Evolutionary conservation across 2,888 invertebrate species (phyloP).

Genomic region (Drosophila ochracea): DNA sequence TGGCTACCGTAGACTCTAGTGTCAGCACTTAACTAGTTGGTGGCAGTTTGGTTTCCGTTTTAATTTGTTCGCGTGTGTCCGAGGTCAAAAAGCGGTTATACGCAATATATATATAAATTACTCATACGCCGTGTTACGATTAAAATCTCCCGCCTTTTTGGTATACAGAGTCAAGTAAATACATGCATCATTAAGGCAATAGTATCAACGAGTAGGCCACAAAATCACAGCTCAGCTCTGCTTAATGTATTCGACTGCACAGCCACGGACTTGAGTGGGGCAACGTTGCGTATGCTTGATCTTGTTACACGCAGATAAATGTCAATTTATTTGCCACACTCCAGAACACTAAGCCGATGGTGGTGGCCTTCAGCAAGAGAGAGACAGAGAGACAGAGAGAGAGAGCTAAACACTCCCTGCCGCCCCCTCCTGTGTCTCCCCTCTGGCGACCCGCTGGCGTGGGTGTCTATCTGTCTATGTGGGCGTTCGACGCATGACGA

Average conservation of each 20-base stretch:
- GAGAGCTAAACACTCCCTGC: constrained; percentile 3
- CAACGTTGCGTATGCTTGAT: constrained; percentile 76
- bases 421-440: not conserved
- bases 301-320: constrained; percentile 79
- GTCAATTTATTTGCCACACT: constrained; percentile 81
- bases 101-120: constrained; percentile 46
- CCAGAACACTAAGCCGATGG: constrained; percentile 72
- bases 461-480: constrained; percentile 17
- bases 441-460: not conserved
- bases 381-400: not conserved
- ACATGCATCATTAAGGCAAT: constrained; percentile 53
- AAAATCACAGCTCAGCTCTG: constrained; percentile 61
- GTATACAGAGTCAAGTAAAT: constrained; percentile 12
- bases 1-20: not conserved
- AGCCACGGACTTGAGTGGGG: constrained; percentile 30
- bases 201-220: constrained; percentile 50
- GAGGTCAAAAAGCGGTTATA: constrained; percentile 46
- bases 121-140: constrained; percentile 60
- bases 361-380: constrained; percentile 50
- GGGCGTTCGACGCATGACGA: constrained; percentile 55
- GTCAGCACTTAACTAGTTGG: constrained; percentile 17
- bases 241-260: constrained; percentile 9
- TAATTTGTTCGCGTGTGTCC: constrained; percentile 50
- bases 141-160: constrained; percentile 43
- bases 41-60: constrained; percentile 57